Evolutionary conservation across 2,113 vertebrate species (phyloP).

Genomic region (Chionis minor): DNA sequence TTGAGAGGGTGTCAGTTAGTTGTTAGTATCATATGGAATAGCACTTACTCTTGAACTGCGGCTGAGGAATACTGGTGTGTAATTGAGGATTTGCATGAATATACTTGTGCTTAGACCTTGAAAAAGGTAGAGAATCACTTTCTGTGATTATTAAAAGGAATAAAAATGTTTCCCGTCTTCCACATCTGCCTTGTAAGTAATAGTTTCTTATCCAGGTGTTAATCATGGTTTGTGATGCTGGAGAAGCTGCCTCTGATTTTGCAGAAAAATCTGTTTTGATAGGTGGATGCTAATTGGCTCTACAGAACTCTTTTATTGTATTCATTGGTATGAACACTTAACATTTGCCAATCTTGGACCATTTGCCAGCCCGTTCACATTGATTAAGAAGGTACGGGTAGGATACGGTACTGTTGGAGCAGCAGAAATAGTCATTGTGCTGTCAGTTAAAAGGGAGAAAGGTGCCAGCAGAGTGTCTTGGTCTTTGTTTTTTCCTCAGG

Average conservation of each 20-base stretch:
- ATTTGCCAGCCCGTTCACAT: accelerated
- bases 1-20: background rate
- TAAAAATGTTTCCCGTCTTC: background rate
- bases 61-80: background rate
- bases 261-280: background rate
- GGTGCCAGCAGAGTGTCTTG: background rate
- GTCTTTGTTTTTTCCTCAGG: background rate
- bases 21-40: background rate
- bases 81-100: background rate
- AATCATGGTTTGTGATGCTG: background rate
- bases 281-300: accelerated
- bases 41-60: background rate
- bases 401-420: accelerated
- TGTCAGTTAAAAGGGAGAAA: background rate
- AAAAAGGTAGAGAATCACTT: background rate
- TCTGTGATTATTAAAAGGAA: background rate
- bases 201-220: background rate
- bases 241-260: background rate
- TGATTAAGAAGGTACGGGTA: background rate
- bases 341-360: background rate
- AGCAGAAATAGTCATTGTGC: background rate
- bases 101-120: background rate
- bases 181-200: background rate
- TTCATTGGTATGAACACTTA: background rate
- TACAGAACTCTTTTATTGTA: accelerated